These are phyloP conservation scores for Brachyistius frenatus DNA, from an alignment of 2,113 vertebrate species.

Conservation along the genomic window DNA sequence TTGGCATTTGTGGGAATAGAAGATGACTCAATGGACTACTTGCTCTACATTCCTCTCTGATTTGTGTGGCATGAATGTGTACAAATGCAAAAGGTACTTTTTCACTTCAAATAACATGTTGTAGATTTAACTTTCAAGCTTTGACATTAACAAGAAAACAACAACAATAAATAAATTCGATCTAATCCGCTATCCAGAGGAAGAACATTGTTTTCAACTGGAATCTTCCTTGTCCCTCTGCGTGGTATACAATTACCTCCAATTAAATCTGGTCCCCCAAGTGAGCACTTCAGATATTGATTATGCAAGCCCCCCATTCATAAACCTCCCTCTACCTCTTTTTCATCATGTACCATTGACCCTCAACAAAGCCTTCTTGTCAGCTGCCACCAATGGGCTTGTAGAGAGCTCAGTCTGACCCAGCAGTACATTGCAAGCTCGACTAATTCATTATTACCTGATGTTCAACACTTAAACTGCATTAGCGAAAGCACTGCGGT, in stretches of 20 bases:
- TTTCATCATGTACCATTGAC: constrained; percentile 19
- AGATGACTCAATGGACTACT: constrained; percentile 40
- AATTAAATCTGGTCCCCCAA: constrained; percentile 43
- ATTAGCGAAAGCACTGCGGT: constrained; percentile 27
- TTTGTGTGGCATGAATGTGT: constrained; percentile 31
- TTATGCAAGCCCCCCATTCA: constrained; percentile 23
- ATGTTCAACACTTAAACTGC: constrained; percentile 46
- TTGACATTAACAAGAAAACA: not conserved
- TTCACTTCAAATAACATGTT: not conserved
- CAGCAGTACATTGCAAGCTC: not conserved
- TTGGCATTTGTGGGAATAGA: constrained; percentile 52
- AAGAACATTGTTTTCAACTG: constrained; percentile 53
- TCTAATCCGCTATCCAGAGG: constrained; percentile 42
- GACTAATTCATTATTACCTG: constrained; percentile 45
- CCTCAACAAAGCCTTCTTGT: constrained; percentile 26
- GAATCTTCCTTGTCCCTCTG: constrained; percentile 27
- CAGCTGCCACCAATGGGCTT: constrained; percentile 21
- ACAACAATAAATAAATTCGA: constrained; percentile 7
- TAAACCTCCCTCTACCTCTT: constrained; percentile 17
- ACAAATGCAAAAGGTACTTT: constrained; percentile 21
- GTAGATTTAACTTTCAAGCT: not conserved
- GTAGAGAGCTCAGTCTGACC: not conserved
- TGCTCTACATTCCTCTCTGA: constrained; percentile 23
- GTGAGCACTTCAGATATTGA: constrained; percentile 52
- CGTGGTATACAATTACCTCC: constrained; percentile 30